These are phyloP conservation scores for Rynchops niger DNA, from an alignment of 2,113 vertebrate species.

Conservation along the genomic window DNA sequence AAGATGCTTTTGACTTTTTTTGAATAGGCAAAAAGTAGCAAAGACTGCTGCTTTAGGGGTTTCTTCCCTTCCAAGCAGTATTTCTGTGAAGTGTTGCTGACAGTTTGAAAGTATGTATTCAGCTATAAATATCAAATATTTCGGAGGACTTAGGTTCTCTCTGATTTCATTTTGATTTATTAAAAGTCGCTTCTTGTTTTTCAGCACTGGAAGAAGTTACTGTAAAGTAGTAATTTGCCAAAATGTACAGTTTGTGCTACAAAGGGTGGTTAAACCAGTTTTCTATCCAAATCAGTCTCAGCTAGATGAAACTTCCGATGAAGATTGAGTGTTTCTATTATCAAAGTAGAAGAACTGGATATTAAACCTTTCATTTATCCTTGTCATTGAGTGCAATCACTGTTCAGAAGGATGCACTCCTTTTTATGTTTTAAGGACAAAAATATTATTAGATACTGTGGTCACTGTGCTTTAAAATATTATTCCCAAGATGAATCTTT, in stretches of 20 bases:
- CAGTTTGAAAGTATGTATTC: conserved; percentile 27
- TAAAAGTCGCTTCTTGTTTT: conserved; percentile 56
- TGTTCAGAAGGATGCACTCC: conserved; percentile 38
- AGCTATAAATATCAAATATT: conserved; percentile 16
- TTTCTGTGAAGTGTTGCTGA: background rate
- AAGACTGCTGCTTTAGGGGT: background rate
- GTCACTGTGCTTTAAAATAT: conserved; percentile 13
- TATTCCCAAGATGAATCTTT: background rate
- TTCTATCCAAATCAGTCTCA: conserved; percentile 46
- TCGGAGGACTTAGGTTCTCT: background rate
- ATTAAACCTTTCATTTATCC: conserved; percentile 66
- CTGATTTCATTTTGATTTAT: conserved; percentile 52
- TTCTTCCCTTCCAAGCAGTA: background rate
- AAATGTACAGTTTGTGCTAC: conserved; percentile 26
- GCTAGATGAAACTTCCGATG: conserved; percentile 49
- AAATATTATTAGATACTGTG: conserved; percentile 1
- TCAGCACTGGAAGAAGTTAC: conserved; percentile 16
- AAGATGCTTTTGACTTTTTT: background rate
- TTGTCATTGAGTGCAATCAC: conserved; percentile 53
- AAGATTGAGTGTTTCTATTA: conserved; percentile 63
- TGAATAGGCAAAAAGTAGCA: background rate
- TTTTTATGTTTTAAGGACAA: conserved; percentile 31
- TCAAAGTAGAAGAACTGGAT: conserved; percentile 54
- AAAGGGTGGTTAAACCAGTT: conserved; percentile 39
- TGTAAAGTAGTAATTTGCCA: conserved; percentile 49